These are phyloP conservation scores for Vireo altiloquus DNA, from an alignment of 2,113 vertebrate genomes.

Conservation along the genomic window DNA sequence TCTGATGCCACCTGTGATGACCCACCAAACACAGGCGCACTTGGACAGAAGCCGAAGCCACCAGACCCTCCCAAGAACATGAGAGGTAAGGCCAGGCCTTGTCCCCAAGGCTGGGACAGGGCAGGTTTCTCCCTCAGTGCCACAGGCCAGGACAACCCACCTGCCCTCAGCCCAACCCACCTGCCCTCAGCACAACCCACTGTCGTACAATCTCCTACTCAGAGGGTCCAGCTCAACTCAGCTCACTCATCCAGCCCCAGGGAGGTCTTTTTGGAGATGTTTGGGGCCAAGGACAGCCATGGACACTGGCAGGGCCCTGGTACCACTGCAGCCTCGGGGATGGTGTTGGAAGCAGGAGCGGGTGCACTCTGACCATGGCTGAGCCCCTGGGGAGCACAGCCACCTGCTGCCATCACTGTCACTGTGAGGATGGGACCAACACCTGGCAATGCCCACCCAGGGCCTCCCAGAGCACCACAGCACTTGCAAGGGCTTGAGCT, in stretches of 20 bases:
- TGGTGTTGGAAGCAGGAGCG: background rate
- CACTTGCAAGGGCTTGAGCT: background rate
- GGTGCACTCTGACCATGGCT: background rate
- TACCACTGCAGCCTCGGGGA: background rate
- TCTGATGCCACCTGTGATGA: background rate
- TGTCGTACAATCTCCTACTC: accelerated
- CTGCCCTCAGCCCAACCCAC: background rate
- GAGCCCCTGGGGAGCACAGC: background rate
- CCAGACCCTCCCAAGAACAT: slow-evolving; percentile 38
- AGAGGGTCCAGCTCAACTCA: background rate
- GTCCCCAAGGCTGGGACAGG: background rate
- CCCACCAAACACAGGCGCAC: background rate
- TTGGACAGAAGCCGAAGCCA: slow-evolving; percentile 3
- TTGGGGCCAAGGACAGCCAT: background rate
- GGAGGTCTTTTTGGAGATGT: background rate
- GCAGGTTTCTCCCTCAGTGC: background rate
- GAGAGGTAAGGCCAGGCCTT: slow-evolving; percentile 37
- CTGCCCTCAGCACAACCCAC: background rate
- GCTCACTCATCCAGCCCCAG: background rate
- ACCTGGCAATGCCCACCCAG: background rate
- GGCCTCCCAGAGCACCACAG: background rate
- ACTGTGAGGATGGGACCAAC: background rate
- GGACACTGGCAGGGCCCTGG: background rate
- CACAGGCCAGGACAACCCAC: background rate
- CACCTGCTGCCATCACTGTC: background rate